Percentiles rank a stretch among this genome's conserved stretches.
These are phyloP conservation scores for Eumacrocentrus americanus DNA, from an alignment of 2,888 invertebrate genomes.

Conservation along the genomic window DNA sequence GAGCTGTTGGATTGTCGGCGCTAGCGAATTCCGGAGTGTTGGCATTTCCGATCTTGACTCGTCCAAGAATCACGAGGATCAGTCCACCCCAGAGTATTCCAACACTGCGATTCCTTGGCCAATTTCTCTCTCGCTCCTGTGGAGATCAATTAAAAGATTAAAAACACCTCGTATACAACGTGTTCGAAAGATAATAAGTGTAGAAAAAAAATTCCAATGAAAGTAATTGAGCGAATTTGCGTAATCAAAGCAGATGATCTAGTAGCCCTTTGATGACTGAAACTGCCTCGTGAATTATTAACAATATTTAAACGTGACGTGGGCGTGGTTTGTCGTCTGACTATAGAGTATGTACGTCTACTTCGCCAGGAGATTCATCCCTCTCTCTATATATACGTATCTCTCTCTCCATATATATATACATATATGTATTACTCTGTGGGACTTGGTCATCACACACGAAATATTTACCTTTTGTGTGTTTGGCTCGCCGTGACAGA, in stretches of 20 bases:
- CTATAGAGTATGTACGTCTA: constrained; percentile 8
- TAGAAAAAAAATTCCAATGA: background rate
- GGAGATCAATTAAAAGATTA: too few species aligned
- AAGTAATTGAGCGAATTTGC: background rate
- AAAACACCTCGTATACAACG: too few species aligned
- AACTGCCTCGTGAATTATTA: background rate
- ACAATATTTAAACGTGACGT: constrained; percentile 3
- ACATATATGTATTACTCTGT: constrained; percentile 1
- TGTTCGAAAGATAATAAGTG: too few species aligned
- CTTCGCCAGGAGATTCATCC: background rate
- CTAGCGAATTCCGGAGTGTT: constrained; percentile 83
- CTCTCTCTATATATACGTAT: background rate
- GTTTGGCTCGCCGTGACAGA: constrained; percentile 61
- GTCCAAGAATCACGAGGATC: constrained; percentile 73
- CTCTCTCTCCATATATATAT: background rate
- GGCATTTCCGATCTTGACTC: constrained; percentile 78
- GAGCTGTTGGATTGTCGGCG: constrained; percentile 96
- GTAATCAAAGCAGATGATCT: background rate
- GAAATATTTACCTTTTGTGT: constrained; percentile 51
- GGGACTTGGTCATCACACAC: background rate
- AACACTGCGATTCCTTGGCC: constrained; percentile 72
- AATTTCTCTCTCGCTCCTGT: constrained; percentile 45
- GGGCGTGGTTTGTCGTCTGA: constrained; percentile 15
- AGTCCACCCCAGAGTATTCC: constrained; percentile 73
- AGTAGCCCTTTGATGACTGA: background rate